Evolutionary conservation across 2,113 vertebrate species (phyloP).

Genomic region (Albula glossodonta): DNA sequence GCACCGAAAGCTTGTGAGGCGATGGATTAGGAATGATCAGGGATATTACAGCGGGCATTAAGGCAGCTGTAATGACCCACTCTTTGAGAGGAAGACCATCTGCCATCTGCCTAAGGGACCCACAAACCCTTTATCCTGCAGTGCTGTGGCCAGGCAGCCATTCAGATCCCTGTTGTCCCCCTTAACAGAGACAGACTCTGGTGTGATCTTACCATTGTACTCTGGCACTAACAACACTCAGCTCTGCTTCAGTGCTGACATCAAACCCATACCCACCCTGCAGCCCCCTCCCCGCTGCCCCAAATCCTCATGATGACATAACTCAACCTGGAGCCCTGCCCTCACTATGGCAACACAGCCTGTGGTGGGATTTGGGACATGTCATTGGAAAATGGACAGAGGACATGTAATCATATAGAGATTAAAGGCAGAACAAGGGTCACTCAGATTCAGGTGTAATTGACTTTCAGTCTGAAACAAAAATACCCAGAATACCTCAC

Average conservation of each 20-base stretch:
- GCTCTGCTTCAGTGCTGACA: background rate
- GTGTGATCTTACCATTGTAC: background rate
- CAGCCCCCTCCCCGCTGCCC: background rate
- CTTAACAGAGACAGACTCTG: background rate
- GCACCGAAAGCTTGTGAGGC: background rate
- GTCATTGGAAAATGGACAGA: background rate
- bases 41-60: background rate
- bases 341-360: slow-evolving; percentile 18
- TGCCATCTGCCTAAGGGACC: background rate
- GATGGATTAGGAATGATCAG: background rate
- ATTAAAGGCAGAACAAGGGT: slow-evolving; percentile 15
- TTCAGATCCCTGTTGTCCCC: background rate
- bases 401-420: slow-evolving; percentile 21
- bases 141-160: background rate
- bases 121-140: background rate
- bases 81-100: background rate
- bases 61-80: background rate
- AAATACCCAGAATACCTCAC: no score
- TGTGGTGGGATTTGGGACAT: slow-evolving; percentile 18
- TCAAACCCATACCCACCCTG: background rate
- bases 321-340: slow-evolving; percentile 1
- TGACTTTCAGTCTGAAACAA: background rate
- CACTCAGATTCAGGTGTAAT: background rate
- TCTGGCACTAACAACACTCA: background rate
- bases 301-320: background rate